Conservation (phyloP, 2,888 invertebrate species). For the Deroplatys truncata region DNA sequence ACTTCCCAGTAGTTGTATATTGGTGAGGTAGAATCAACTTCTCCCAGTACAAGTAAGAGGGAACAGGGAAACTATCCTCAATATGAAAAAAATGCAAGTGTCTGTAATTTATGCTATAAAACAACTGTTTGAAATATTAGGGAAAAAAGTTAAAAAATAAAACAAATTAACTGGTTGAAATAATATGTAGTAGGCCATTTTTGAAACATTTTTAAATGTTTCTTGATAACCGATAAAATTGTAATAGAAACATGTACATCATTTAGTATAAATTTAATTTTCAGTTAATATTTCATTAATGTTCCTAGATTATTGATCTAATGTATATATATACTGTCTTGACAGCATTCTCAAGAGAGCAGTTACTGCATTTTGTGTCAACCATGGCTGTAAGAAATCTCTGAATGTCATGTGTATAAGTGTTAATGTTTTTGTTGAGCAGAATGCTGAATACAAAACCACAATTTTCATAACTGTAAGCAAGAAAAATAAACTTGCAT, state of each 20-base stretch:
- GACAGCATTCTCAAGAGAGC: neutral
- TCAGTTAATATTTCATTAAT: slow-evolving; percentile 18
- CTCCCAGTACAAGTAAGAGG: neutral
- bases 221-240: neutral
- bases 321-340: neutral
- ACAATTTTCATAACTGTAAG: neutral
- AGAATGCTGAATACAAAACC: neutral
- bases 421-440: neutral
- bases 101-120: neutral
- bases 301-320: slow-evolving; percentile 18
- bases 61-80: neutral
- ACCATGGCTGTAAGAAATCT: slow-evolving; percentile 21
- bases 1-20: neutral
- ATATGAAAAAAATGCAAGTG: neutral
- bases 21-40: neutral
- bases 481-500: neutral
- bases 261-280: neutral
- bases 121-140: neutral
- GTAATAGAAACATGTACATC: neutral
- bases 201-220: slow-evolving; percentile 1
- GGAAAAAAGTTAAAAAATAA: neutral
- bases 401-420: neutral
- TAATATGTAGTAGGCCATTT: neutral
- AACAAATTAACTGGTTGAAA: neutral
- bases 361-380: neutral